phyloP scores from a whole-genome alignment of 1,140 invertebrate genomes.

The Saxidomus purpurata region DNA sequence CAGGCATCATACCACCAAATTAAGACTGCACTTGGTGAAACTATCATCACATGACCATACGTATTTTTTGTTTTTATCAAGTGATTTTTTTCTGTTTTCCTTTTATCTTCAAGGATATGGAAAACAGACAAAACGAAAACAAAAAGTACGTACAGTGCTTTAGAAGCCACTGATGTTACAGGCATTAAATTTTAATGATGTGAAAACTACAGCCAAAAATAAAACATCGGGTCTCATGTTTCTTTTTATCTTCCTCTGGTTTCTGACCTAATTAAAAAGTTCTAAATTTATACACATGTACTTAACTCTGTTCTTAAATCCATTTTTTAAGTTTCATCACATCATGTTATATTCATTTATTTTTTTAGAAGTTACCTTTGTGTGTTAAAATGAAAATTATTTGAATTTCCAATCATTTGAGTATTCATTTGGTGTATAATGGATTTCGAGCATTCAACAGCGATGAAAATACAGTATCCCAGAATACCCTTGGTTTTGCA shows the following conservation, averaged over 20 bases:
- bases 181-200: not conserved
- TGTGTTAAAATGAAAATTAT: no score
- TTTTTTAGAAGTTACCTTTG: no score
- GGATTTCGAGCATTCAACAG: no score
- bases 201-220: conserved; percentile 9
- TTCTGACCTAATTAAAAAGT: not conserved
- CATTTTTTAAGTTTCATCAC: no score
- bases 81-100: not conserved
- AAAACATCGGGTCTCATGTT: not conserved
- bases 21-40: not conserved
- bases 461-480: no score
- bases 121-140: not conserved
- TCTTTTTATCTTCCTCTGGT: not conserved
- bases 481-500: no score
- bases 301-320: no score
- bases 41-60: not conserved
- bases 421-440: no score
- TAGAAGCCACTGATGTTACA: not conserved
- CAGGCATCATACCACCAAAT: not conserved
- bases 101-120: conserved; percentile 1
- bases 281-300: no score
- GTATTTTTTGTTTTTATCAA: not conserved
- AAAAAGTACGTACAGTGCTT: not conserved
- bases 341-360: no score
- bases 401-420: no score